Conservation (phyloP, 2,797 vertebrate species). For the Podarcis lilfordi region DNA sequence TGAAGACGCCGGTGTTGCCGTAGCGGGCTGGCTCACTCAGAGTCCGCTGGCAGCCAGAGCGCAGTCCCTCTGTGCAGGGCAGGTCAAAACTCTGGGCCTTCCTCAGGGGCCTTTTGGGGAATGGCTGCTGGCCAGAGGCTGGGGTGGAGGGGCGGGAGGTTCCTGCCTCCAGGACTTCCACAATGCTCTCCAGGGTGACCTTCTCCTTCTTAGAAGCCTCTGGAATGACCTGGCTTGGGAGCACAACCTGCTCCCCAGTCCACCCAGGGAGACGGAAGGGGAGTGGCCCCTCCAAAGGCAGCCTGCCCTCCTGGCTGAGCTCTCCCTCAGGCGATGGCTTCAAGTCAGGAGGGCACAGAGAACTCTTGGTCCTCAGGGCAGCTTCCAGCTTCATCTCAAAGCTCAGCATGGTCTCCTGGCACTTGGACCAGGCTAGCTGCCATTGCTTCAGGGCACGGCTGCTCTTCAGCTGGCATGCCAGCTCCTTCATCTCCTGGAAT, state of each 20-base stretch:
- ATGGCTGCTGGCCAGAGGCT: conserved; percentile 45
- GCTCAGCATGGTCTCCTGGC: conserved; percentile 88
- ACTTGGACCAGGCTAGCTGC: conserved; percentile 89
- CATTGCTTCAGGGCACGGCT: conserved; percentile 88
- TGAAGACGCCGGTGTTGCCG: conserved; percentile 84
- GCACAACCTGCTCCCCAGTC: conserved; percentile 43
- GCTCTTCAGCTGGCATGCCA: conserved; percentile 85
- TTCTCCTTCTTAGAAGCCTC: conserved; percentile 70
- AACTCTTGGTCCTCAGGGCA: conserved; percentile 73
- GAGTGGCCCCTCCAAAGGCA: conserved; percentile 61
- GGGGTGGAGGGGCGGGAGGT: conserved; percentile 47
- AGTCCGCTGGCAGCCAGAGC: conserved; percentile 77
- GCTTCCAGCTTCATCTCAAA: conserved; percentile 89
- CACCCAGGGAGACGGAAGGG: conserved; percentile 44
- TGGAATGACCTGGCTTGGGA: conserved; percentile 7
- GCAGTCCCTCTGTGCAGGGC: conserved; percentile 73
- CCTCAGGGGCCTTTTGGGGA: conserved; percentile 78
- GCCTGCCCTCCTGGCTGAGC: not conserved
- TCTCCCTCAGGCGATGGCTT: not conserved
- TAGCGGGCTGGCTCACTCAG: conserved; percentile 78
- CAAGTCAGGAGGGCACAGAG: conserved; percentile 26
- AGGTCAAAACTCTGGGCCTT: conserved; percentile 91
- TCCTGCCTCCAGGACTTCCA: conserved; percentile 48
- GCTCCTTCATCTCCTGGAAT: conserved; percentile 90
- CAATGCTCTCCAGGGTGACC: conserved; percentile 51